These are phyloP conservation scores for Zaprionus taronus DNA, from an alignment of 1,140 invertebrate species.

Conservation along the genomic window DNA sequence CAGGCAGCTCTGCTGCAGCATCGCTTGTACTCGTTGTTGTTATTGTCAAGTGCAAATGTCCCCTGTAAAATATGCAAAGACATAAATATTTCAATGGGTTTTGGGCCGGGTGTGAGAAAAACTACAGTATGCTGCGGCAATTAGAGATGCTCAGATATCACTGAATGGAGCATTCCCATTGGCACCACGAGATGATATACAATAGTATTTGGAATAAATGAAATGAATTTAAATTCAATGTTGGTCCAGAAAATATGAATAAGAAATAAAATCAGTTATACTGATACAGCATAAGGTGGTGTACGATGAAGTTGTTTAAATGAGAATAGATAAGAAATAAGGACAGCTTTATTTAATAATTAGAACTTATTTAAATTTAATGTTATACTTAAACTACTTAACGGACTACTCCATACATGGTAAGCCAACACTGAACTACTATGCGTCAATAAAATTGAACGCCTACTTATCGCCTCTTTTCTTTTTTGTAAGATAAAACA, in stretches of 20 bases:
- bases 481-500: no score
- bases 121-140: constrained; percentile 29
- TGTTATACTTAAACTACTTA: no score
- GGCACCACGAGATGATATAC: background rate
- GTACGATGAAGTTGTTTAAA: no score
- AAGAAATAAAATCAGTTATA: background rate
- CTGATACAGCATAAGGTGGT: no score
- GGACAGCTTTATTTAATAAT: no score
- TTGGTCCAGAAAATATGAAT: background rate
- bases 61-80: constrained; percentile 77
- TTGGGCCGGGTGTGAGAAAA: constrained; percentile 50
- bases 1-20: constrained; percentile 35
- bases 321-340: no score
- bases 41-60: constrained; percentile 81
- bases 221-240: background rate
- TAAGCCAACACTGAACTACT: no score
- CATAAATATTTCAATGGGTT: constrained; percentile 75
- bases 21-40: constrained; percentile 65
- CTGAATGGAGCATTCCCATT: constrained; percentile 19
- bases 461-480: no score
- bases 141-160: constrained; percentile 61
- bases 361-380: no score
- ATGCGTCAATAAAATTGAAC: no score
- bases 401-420: no score
- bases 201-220: background rate